Conservation (phyloP, 2,888 invertebrate species). For the Saturnia pavonia region DNA sequence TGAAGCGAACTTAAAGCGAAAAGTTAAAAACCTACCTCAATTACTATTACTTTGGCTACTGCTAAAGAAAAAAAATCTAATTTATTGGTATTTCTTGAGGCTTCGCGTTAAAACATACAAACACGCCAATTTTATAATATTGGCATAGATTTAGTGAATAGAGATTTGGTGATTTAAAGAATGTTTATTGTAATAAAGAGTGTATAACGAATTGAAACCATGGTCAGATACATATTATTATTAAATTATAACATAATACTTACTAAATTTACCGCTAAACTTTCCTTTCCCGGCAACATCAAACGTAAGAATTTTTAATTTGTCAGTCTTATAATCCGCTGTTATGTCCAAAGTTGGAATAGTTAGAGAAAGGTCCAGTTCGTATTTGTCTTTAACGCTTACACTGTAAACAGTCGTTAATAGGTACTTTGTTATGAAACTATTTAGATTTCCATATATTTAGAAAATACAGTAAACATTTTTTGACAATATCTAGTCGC, state of each 20-base stretch:
- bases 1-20: too few species aligned
- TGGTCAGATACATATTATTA: background rate
- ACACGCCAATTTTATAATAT: too few species aligned
- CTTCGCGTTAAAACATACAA: too few species aligned
- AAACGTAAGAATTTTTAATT: background rate
- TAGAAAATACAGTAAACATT: background rate
- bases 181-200: background rate
- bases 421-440: background rate
- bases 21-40: too few species aligned
- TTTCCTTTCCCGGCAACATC: background rate
- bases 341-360: background rate
- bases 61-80: too few species aligned
- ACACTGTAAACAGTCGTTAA: background rate
- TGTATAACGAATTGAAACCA: background rate
- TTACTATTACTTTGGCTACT: too few species aligned
- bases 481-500: background rate
- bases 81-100: too few species aligned
- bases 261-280: constrained; percentile 6
- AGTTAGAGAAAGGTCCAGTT: background rate
- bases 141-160: too few species aligned
- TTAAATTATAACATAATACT: background rate
- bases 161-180: too few species aligned
- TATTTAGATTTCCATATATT: background rate
- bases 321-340: background rate
- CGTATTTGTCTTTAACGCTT: background rate